Conservation (phyloP, 64 coral and sea anemone species). For the Anthopleura sola region DNA sequence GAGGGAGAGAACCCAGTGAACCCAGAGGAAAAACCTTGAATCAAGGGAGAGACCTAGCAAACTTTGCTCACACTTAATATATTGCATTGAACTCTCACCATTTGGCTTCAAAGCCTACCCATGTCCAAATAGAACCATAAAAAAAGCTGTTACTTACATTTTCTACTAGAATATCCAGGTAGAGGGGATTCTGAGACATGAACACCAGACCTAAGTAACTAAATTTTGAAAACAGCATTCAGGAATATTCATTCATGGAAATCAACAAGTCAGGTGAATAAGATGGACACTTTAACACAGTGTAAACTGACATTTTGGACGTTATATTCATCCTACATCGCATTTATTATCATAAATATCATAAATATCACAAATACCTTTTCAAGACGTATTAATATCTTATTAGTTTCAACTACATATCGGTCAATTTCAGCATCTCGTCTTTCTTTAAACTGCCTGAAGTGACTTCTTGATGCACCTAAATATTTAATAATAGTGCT, state of each 20-base stretch:
- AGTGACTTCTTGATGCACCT: conserved; percentile 66
- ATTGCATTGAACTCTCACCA: too few species aligned
- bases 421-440: conserved; percentile 88
- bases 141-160: conserved; percentile 51
- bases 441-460: conserved; percentile 69
- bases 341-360: too few species aligned
- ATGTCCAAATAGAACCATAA: too few species aligned
- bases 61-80: too few species aligned
- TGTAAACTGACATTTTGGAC: too few species aligned
- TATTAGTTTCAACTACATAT: conserved; percentile 94
- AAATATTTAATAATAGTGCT: not conserved
- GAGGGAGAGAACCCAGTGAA: too few species aligned
- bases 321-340: too few species aligned
- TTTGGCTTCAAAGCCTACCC: too few species aligned
- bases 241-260: not conserved
- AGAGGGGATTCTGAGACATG: conserved; percentile 73
- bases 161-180: conserved; percentile 46
- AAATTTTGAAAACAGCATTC: not conserved
- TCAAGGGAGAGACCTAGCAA: too few species aligned
- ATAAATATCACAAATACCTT: conserved; percentile 83
- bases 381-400: conserved; percentile 89
- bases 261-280: too few species aligned
- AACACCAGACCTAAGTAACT: conserved; percentile 78
- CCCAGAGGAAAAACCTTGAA: too few species aligned
- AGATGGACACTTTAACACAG: too few species aligned